Base-by-base conservation (phyloP, 2,113 vertebrate genomes). In the Rostratula benghalensis region DNA sequence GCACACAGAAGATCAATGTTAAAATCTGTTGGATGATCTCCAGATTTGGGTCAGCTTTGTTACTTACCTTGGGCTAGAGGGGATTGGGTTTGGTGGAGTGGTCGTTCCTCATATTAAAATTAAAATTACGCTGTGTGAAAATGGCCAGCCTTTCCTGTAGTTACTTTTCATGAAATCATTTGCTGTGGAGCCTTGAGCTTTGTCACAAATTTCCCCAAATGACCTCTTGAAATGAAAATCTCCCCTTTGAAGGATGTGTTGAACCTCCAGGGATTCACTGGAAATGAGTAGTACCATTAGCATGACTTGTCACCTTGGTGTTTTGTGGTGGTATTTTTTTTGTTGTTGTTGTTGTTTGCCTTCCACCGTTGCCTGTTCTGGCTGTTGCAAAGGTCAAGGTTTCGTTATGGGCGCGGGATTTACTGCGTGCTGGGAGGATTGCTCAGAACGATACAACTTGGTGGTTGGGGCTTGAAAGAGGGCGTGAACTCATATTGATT, bases 371-470 rank as follows among this genome's bases (percentile, higher is more conserved):
- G 50, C 54, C 78, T 83, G 61, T 59, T 80, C 77, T 77, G 64
- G 53, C 86, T 13, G 37, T 78, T 35, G 83, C 90, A 96, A 89
- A 93, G 89, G 92, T 94, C 96, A 85, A 81, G 86, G 61, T 89
- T 95, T 23, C 83, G 81, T 95, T 89, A 84, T 92, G 76, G 31
- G 31, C 85, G 27, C 4, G 5, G 88, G 79, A 63, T 90, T 96
- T 91, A 64, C 85, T 82, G 70, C 19, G 50, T 17, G 64, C 51
- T 37, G 64, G 76, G 50, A 23, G 71, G 77, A 68, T 95, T 87
- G 70, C 90, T 95, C 84, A 41, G 7, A 73, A 56, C 35, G 2
- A 73, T 69, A 21, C 30, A 45, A 35, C 69, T 45, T 53, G 2
- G 60, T 51, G 86, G 83, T 84, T 87, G 14, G 43, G 60, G 73